Evolutionary conservation across 2,113 vertebrate genomes (phyloP), one percentile per base, ranked within the genome.

Genomic region (Xiphophorus hellerii): DNA sequence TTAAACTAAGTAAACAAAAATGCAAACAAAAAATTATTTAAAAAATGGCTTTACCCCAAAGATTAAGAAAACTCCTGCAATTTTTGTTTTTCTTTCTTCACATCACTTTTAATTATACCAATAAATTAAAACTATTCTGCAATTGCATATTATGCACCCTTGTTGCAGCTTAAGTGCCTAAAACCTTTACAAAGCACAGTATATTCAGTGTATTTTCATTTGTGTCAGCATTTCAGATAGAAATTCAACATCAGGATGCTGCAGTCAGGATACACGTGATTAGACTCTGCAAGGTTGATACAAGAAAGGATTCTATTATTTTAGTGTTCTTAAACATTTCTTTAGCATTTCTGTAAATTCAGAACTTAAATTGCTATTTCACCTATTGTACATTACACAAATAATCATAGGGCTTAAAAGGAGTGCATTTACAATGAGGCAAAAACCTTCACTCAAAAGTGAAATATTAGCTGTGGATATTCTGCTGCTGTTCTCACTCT

Each of bases 401-500:
- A 73, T 42, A 71, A 54, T 69, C 62, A 33, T 48, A 35, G 74
- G 70, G 73, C 39, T 29, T 76, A 22, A 69, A 73, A 69, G 64
- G 66, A 74, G 54, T 80, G 54, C 60, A 70, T 87, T 81, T 60
- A 37, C 30, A 29, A 71, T 63, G 58, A 77, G 68, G 33, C 25
- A 66, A n/a, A 66, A 58, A 61, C 33, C 68, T 14, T 80, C 63
- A 30, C 51, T 68, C 71, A 61, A 35, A 13, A 22, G 35, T 67
- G 25, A 87, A 78, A 61, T 20, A 66, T 76, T 33, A 54, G 69
- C 60, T 76, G 42, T 67, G 69, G 67, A 85, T 66, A 15, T 20
- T 76, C 58, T 76, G 71, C 65, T 64, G 70, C 75, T 81, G 25
- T 83, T 89, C 76, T 73, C 61, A 74, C 35, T 79, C 42, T 78